A percentile compares a stretch with the other conserved stretches of the same genome.
Conservation (phyloP, 2,113 vertebrate species). For the Gracilinanus agilis region DNA sequence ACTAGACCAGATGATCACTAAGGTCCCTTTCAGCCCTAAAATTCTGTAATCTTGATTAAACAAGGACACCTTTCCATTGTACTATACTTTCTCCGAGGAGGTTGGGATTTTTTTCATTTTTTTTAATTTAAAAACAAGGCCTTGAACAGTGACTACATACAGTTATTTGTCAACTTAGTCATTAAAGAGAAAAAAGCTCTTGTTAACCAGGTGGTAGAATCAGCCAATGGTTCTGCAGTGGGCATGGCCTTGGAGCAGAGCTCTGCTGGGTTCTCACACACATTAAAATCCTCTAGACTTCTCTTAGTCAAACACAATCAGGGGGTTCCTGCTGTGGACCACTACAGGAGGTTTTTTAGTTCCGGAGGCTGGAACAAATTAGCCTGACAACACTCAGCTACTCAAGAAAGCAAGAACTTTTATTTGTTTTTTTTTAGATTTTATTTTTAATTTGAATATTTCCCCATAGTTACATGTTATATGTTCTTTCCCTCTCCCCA, state of each 20-base stretch:
- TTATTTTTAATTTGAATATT: too few relatives aligned
- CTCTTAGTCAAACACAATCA: not conserved
- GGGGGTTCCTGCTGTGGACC: not conserved
- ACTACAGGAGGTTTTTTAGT: not conserved
- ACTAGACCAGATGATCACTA: not conserved
- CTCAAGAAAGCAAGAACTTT: not conserved
- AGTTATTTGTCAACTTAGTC: not conserved
- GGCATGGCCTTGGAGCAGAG: not conserved
- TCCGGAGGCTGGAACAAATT: too few relatives aligned
- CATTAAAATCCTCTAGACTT: not conserved
- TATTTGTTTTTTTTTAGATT: too few relatives aligned
- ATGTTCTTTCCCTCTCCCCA: too few relatives aligned
- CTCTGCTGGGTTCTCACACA: not conserved
- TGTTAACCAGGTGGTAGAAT: not conserved
- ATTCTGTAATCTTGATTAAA: not conserved
- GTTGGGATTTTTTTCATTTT: not conserved
- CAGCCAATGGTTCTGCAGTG: not conserved
- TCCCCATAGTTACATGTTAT: too few relatives aligned
- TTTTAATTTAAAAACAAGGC: not conserved
- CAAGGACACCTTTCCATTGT: not conserved
- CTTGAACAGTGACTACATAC: not conserved
- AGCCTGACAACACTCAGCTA: not conserved
- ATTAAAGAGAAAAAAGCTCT: not conserved
- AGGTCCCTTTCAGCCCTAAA: not conserved
- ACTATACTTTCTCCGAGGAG: too few relatives aligned